These are phyloP conservation scores for Pseudopleuronectes americanus DNA, from an alignment of 2,797 vertebrate species.

Conservation along the genomic window DNA sequence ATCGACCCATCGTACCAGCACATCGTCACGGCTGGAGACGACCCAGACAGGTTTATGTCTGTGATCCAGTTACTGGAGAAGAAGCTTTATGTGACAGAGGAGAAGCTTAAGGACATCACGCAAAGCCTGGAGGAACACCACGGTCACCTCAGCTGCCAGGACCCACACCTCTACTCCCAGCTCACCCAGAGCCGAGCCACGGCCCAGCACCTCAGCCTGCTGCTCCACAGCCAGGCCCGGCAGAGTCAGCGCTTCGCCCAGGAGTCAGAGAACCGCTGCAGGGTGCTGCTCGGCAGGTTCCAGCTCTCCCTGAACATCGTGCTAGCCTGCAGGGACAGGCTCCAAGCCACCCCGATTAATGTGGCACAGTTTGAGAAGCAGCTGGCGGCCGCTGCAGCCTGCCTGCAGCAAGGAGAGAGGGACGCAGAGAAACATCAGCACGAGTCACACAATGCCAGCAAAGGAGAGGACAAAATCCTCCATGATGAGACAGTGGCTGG, in stretches of 20 bases:
- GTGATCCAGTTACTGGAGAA: slow-evolving; percentile 91
- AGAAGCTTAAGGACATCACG: slow-evolving; percentile 90
- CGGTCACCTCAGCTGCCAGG: slow-evolving; percentile 80
- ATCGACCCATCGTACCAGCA: slow-evolving; percentile 71
- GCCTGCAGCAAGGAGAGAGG: slow-evolving; percentile 70
- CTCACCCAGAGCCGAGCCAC: slow-evolving; percentile 84
- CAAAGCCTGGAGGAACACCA: slow-evolving; percentile 89
- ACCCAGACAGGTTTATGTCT: slow-evolving; percentile 87
- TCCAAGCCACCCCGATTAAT: slow-evolving; percentile 63
- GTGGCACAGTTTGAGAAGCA: slow-evolving; percentile 64
- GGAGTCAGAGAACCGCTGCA: slow-evolving; percentile 78
- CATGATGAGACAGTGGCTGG: slow-evolving; percentile 56
- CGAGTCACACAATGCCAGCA: slow-evolving; percentile 54
- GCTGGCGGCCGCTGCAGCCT: slow-evolving; percentile 58
- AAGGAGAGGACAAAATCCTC: slow-evolving; percentile 60
- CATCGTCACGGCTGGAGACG: slow-evolving; percentile 61
- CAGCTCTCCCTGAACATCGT: slow-evolving; percentile 83
- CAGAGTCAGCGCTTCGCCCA: slow-evolving; percentile 80
- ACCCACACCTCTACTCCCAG: slow-evolving; percentile 88
- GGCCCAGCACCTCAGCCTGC: slow-evolving; percentile 82
- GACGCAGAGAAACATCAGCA: slow-evolving; percentile 67
- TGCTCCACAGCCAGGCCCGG: slow-evolving; percentile 87
- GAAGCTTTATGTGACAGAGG: slow-evolving; percentile 91
- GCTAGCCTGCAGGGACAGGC: slow-evolving; percentile 84
- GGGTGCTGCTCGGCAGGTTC: slow-evolving; percentile 81